A percentile compares a stretch with the other conserved stretches of the same genome.
Evolutionary conservation across 2,113 vertebrate species (phyloP).

Genomic region (Callionymus lyra): DNA sequence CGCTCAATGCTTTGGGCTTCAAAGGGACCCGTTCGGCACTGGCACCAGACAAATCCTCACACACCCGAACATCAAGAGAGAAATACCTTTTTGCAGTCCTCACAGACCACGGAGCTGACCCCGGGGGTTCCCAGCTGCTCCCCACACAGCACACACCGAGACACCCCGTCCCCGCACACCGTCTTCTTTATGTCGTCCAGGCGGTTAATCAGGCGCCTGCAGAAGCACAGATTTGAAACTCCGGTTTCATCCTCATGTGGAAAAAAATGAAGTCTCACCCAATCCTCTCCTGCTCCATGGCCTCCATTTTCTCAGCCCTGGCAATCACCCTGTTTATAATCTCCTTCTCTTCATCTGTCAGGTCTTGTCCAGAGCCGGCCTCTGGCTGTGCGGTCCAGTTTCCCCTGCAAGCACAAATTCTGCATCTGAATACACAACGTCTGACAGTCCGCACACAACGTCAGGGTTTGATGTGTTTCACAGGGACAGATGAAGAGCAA

Average conservation of each 20-base stretch:
- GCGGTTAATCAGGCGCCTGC: conserved; percentile 84
- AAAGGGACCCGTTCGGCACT: too few species aligned
- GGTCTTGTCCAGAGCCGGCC: conserved; percentile 68
- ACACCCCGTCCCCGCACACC: conserved; percentile 83
- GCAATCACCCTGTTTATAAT: conserved; percentile 92
- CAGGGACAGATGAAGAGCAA: not conserved
- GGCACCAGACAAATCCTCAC: not conserved
- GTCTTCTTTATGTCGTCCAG: conserved; percentile 90
- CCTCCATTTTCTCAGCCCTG: conserved; percentile 92
- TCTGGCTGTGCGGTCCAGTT: conserved; percentile 54
- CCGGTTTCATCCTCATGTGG: not conserved
- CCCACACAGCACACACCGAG: conserved; percentile 88
- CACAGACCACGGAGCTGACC: conserved; percentile 81
- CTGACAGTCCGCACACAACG: not conserved
- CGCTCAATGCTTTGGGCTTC: too few species aligned
- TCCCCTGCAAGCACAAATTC: conserved; percentile 39
- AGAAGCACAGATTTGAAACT: conserved; percentile 6
- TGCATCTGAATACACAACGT: conserved; percentile 3
- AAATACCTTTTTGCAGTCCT: conserved; percentile 92
- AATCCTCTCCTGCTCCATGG: conserved; percentile 93
- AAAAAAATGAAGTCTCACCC: conserved; percentile 70
- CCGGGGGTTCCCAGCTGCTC: conserved; percentile 81
- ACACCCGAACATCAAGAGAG: too few species aligned
- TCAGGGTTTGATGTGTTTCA: conserved; percentile 1
- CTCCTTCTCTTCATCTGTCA: conserved; percentile 95